Evolutionary conservation across 2,888 invertebrate species (phyloP).

Genomic region (Brenthis ino): DNA sequence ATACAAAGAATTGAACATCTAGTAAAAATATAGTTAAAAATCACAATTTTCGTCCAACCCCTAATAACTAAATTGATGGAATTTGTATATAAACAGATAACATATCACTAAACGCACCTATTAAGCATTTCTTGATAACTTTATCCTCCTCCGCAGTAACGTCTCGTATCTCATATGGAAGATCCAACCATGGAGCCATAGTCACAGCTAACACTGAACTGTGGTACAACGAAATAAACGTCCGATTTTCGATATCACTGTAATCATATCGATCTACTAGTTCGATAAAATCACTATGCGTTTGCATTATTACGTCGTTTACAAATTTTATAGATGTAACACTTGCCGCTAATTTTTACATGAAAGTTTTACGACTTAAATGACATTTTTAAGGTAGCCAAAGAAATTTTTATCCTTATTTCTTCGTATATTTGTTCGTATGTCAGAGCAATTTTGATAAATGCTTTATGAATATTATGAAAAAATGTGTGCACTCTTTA

Average conservation of each 20-base stretch:
- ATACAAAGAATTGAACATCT: too few relatives aligned
- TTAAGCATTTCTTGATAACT: slow-evolving; percentile 65
- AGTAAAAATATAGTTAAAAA: not conserved
- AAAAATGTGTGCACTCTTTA: too few relatives aligned
- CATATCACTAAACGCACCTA: slow-evolving; percentile 60
- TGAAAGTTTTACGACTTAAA: too few relatives aligned
- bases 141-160: slow-evolving; percentile 68
- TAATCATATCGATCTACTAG: slow-evolving; percentile 38
- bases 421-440: too few relatives aligned
- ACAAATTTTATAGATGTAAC: not conserved
- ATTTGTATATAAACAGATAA: not conserved
- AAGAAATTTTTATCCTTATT: too few relatives aligned
- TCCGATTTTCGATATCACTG: slow-evolving; percentile 47
- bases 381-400: too few relatives aligned
- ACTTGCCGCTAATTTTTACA: too few relatives aligned
- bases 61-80: not conserved
- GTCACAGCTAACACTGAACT: slow-evolving; percentile 36
- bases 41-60: too few relatives aligned
- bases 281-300: slow-evolving; percentile 27
- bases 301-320: not conserved
- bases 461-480: too few relatives aligned
- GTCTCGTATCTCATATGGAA: slow-evolving; percentile 64
- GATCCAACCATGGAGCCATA: slow-evolving; percentile 65
- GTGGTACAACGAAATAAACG: slow-evolving; percentile 41
- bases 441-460: too few relatives aligned